Evolutionary conservation across 2,888 invertebrate species (phyloP), one percentile per base, ranked within the genome.

Genomic region (Epirrita christyi): DNA sequence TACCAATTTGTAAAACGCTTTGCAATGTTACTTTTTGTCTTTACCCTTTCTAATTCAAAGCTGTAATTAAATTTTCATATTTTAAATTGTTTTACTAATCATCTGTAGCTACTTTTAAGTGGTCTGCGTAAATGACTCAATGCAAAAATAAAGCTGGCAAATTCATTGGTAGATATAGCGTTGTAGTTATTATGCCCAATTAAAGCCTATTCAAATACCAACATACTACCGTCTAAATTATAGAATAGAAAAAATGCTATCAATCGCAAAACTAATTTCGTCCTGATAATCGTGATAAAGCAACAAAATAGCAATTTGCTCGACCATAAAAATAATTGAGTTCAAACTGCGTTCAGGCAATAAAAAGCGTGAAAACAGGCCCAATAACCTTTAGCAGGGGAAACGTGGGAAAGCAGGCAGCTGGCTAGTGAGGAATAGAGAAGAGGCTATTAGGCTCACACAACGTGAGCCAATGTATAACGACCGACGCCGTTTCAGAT

Each of bases 261-360:
- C 86, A 88, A 86, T 87, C 79, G 78, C 78, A 69, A 74, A 88
- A 85, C 88, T 86, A 89, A 89, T 89, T 88, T 83, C 76, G 81
- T 82, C 85, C 78, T 85, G 84, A 89, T 90, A 88, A 90, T 90
- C 86, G 77, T 89, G 90, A 90, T 89, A 88, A 83, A 83, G 90
- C 91, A 92, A 89, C 90, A 89, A 92, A 88, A 90, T 88, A 90
- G 91, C 88, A 90, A 92, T 91, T 92, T 88, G 78, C 83, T 75
- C 85, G 76, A 83, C 87, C 90, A 88, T 91, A 91, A 92, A 92
- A 90, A 90, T 92, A 91, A 91, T 92, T 91, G 90, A 90, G 91
- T 91, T 89, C 88, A 90, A 91, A 91, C 88, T 88, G 87, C 86
- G 89, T 89, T 86, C 80, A 79, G 84, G 91, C 90, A 88, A 89